Conservation (phyloP, 2,888 invertebrate species). For the Mylabris sibirica region DNA sequence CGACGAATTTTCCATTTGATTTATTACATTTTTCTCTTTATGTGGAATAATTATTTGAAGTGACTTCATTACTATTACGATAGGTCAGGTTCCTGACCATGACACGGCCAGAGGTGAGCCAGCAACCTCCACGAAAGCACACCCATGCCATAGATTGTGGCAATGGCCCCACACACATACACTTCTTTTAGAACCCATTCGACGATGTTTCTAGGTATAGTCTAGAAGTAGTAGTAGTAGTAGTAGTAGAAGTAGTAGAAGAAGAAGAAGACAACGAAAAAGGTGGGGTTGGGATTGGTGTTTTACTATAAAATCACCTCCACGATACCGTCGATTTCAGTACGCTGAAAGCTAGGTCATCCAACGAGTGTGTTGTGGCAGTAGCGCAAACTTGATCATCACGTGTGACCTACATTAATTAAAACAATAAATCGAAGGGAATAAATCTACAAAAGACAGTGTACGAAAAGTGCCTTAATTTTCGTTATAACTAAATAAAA, state of each 20-base stretch:
- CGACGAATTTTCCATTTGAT: background rate
- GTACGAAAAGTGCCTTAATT: constrained; percentile 36
- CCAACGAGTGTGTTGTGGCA: constrained; percentile 59
- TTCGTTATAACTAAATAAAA: background rate
- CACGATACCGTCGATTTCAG: constrained; percentile 40
- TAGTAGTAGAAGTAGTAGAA: too few relatives aligned
- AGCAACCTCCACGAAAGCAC: constrained; percentile 14
- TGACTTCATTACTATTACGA: constrained; percentile 41
- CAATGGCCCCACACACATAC: constrained; percentile 6
- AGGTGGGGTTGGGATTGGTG: constrained; percentile 22
- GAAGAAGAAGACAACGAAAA: too few relatives aligned
- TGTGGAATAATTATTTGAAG: background rate
- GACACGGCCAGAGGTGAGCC: constrained; percentile 43
- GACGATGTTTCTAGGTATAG: background rate
- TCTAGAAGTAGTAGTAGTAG: background rate
- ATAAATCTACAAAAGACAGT: constrained; percentile 27
- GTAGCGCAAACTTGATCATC: constrained; percentile 51
- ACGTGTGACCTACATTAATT: constrained; percentile 51
- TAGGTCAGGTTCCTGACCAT: constrained; percentile 56
- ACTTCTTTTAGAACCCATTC: constrained; percentile 8
- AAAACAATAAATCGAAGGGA: background rate
- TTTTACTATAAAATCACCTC: constrained; percentile 42
- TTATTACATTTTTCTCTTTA: background rate
- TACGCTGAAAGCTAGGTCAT: constrained; percentile 59
- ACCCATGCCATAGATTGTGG: constrained; percentile 2